Evolutionary conservation across 2,888 invertebrate species (phyloP).

Genomic region (Caenorhabditis sinica): DNA sequence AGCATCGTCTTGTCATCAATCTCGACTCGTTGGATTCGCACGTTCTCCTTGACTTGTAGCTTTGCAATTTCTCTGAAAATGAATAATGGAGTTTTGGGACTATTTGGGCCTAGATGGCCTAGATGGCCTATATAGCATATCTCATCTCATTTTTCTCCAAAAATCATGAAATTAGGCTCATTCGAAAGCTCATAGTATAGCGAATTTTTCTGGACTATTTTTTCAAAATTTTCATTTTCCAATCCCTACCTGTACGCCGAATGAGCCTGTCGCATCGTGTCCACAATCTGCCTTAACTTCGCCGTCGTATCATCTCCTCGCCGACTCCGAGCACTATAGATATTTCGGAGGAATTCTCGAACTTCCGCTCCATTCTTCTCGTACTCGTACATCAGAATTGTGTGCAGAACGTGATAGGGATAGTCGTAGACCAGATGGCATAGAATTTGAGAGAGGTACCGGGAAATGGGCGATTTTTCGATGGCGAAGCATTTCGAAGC

Average conservation of each 20-base stretch:
- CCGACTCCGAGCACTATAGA: not conserved
- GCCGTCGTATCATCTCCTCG: not conserved
- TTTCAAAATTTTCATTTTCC: not conserved
- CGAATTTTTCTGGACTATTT: not conserved
- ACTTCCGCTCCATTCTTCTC: constrained; percentile 43
- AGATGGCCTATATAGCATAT: not conserved
- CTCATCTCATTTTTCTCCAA: no score
- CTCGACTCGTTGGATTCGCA: constrained; percentile 8
- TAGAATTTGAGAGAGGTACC: constrained; percentile 59
- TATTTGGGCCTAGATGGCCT: not conserved
- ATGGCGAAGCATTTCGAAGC: constrained; percentile 66
- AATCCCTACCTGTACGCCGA: constrained; percentile 37
- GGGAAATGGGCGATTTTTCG: constrained; percentile 24
- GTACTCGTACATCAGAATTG: constrained; percentile 71
- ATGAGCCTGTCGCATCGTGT: constrained; percentile 42
- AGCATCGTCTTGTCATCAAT: constrained; percentile 44
- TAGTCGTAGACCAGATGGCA: constrained; percentile 67
- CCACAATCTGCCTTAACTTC: constrained; percentile 42
- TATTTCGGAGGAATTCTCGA: constrained; percentile 10
- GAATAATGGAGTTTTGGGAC: no score
- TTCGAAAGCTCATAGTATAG: not conserved
- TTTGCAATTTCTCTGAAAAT: constrained; percentile 44
- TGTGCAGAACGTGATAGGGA: constrained; percentile 70
- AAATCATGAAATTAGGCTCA: not conserved
- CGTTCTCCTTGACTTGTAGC: constrained; percentile 16